Base-by-base conservation (phyloP, 2,888 invertebrate species). In the Pachydiplax longipennis region DNA sequence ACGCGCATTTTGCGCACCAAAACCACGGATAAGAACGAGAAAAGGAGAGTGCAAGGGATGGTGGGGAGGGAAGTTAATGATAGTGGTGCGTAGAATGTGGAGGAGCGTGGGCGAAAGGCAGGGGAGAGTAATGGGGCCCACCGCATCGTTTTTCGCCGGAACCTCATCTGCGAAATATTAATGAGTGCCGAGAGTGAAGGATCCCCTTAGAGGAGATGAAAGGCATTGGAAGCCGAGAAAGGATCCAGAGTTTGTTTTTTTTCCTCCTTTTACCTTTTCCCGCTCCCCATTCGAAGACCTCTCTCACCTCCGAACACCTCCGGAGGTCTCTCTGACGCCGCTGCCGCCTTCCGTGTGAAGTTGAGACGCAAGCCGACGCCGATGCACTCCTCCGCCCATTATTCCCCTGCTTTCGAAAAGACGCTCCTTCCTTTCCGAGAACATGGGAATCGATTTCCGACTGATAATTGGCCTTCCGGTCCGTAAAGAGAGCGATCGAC, bases 71-170 rank as follows among this genome's bases (percentile, higher is more conserved):
- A 73, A 3, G 25, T 25, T 25, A 73, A 25, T 53, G 73, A 73
- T 25, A 31, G 73, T 22, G 73, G 73, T 13, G 31, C 25, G 61
- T 18, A 22, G 61, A n/a, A 58, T 22, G 2, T 5, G 15, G 15
- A 12, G 65, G 65, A 65, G 65, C 25, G 65, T 65, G 18, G 65
- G 53, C 48, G 8, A 48, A 35, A 65, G 61, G 53, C 48, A 13
- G 83, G 53, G 87, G 61, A 37, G n/a, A 61, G 61, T 87, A 61
- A 61, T 58, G 61, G 87, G 44, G 65, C 87, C 87, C 87, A 87
- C 87, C 87, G 87, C 87, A 65, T 87, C 87, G 87, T 87, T 87
- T 73, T 87, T 87, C 87, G 87, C 87, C 58, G 87, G 87, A 87
- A 87, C 87, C 87, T 87, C 87, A 87, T 87, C 61, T 58, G 87